Conservation (phyloP, 2,113 vertebrate genomes). For the Larimichthys crocea region DNA sequence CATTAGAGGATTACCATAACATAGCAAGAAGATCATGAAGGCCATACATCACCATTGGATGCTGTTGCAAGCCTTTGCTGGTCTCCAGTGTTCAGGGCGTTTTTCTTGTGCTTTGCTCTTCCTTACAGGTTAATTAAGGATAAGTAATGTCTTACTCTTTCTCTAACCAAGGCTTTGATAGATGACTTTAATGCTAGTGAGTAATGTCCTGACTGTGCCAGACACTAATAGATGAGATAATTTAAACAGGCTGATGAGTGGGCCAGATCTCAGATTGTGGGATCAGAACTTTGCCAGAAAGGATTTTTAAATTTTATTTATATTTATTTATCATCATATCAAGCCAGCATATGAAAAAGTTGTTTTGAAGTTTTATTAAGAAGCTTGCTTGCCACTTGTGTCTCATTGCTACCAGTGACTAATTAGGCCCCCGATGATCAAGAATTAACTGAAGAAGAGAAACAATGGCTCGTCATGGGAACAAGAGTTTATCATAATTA, state of each 20-base stretch:
- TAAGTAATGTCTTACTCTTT: not conserved
- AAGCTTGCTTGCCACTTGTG: slow-evolving; percentile 1
- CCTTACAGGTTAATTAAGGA: slow-evolving; percentile 9
- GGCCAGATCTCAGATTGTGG: not conserved
- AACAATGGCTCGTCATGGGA: slow-evolving; percentile 22
- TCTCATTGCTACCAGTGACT: slow-evolving; percentile 15
- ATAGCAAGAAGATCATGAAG: no score
- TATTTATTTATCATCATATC: slow-evolving; percentile 4
- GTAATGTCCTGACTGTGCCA: not conserved
- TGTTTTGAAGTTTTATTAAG: slow-evolving; percentile 1
- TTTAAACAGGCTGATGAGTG: slow-evolving; percentile 15
- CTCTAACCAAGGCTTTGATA: not conserved
- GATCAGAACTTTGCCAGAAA: not conserved
- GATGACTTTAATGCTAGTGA: slow-evolving; percentile 1
- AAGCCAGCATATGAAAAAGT: not conserved
- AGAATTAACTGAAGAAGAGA: slow-evolving; percentile 15
- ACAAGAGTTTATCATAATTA: slow-evolving; percentile 20
- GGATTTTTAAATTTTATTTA: not conserved
- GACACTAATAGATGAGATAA: not conserved
- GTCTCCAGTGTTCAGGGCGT: not conserved
- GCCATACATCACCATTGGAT: not conserved
- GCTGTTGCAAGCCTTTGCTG: not conserved
- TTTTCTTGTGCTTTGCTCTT: not conserved
- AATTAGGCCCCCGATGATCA: slow-evolving; percentile 52
- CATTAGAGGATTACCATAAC: no score